Evolutionary conservation across 2,113 vertebrate genomes (phyloP).

Genomic region (Fulmarus glacialis): DNA sequence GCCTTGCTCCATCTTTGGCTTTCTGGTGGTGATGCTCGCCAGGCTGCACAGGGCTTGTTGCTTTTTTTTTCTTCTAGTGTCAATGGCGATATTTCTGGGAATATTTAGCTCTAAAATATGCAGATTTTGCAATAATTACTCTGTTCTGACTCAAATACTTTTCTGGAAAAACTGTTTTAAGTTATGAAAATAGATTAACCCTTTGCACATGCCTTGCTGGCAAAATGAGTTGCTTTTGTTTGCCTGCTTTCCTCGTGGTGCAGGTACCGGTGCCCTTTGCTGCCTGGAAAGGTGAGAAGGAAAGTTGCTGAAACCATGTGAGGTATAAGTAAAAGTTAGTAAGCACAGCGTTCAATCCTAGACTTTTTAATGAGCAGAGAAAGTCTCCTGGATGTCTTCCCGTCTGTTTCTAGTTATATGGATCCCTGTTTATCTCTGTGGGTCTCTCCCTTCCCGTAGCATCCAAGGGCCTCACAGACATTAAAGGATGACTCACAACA

Average conservation of each 20-base stretch:
- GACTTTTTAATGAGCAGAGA: background rate
- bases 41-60: background rate
- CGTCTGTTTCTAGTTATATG: background rate
- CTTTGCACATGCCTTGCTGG: background rate
- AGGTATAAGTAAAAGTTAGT: background rate
- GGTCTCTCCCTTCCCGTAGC: background rate
- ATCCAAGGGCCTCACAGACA: background rate
- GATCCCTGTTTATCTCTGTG: background rate
- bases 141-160: background rate
- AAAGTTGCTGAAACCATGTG: background rate
- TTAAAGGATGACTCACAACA: background rate
- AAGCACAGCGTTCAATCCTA: background rate
- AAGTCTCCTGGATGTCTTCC: background rate
- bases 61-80: background rate
- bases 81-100: constrained; percentile 10
- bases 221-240: background rate
- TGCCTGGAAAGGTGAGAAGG: background rate
- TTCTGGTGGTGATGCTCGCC: background rate
- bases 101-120: constrained; percentile 21
- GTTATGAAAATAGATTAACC: background rate
- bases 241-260: fast-evolving
- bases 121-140: constrained; percentile 54
- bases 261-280: background rate
- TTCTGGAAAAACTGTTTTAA: background rate
- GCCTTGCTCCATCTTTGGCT: background rate